These are phyloP conservation scores for Epizoanthus rinbou DNA, from an alignment of 92 coral and sea anemone genomes.

Conservation along the genomic window DNA sequence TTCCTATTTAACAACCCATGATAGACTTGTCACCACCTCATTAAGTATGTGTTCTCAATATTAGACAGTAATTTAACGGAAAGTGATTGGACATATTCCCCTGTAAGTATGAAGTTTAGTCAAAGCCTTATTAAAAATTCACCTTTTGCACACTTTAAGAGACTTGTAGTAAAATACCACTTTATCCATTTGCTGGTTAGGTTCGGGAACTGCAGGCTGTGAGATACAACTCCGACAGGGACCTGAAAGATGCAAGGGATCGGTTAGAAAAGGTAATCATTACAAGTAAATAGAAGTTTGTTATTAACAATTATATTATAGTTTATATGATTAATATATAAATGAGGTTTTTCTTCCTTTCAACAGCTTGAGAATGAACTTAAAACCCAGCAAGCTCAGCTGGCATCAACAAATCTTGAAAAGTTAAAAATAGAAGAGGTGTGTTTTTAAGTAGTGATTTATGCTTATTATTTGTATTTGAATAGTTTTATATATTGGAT, in stretches of 20 bases:
- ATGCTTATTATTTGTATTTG: too few relatives aligned
- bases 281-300: background rate
- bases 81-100: too few relatives aligned
- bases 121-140: too few relatives aligned
- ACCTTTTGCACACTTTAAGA: too few relatives aligned
- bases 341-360: background rate
- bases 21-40: too few relatives aligned
- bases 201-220: slow-evolving; percentile 78
- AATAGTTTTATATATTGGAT: too few relatives aligned
- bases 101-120: too few relatives aligned
- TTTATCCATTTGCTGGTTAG: slow-evolving; percentile 35
- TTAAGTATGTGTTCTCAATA: too few relatives aligned
- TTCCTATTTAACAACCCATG: too few relatives aligned
- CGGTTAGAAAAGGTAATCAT: slow-evolving; percentile 62
- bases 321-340: background rate
- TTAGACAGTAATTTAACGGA: too few relatives aligned
- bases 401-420: slow-evolving; percentile 58
- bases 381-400: slow-evolving; percentile 62
- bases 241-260: slow-evolving; percentile 55
- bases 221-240: slow-evolving; percentile 65
- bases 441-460: too few relatives aligned
- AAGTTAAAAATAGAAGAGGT: slow-evolving; percentile 74
- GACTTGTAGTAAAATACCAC: background rate
- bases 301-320: background rate
- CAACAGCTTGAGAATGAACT: slow-evolving; percentile 64